Evolutionary conservation across 2,797 vertebrate genomes (phyloP), one percentile per base, ranked within the genome.

Genomic region (Pangasius sanitwongsei): DNA sequence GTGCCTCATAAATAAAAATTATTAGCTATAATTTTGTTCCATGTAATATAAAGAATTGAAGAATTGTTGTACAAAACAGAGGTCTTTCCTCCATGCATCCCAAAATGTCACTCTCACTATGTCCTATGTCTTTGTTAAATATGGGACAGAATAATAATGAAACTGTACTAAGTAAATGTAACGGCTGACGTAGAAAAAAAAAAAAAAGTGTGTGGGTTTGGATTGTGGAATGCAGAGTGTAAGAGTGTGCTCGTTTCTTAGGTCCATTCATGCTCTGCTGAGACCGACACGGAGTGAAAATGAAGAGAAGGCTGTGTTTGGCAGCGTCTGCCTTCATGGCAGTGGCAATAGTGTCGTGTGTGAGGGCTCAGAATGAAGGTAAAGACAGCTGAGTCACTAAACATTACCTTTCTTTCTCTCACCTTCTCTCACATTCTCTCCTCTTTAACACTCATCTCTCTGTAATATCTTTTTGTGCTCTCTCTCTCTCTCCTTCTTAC

Each of bases 321-420:
- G 96, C 92, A 92, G 95, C 94, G 28, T 94, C 95, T 91, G 95
- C 96, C 92, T 91, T 97, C 88, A 96, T 97, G 92, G 95, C 95
- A 87, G 95, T 97, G 91, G 93, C 97, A 91, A 94, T 97, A 89
- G 93, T 95, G 91, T 91, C 95, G 92, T 96, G 95, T 92, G 95
- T 94, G 89, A 95, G 96, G 93, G 98, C 97, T 93, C 97, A 99
- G 98, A 97, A 97, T 99, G 98, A 97, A 93, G 88, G 89, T 87
- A 90, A 90, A 86, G 59, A 37, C 25, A 77, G 23, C 50, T 77
- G 92, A 75, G 70, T 59, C 72, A 84, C 88, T 74, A 48, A 65
- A n/a, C 83, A 78, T 57, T 83, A 57, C 18, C 25, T 82, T 70
- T 84, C 91, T 92, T 72, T 88, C 70, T 53, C 81, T 70, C 74